Evolutionary conservation across 2,888 invertebrate genomes (phyloP).

Genomic region (Pyrochroa serraticornis): DNA sequence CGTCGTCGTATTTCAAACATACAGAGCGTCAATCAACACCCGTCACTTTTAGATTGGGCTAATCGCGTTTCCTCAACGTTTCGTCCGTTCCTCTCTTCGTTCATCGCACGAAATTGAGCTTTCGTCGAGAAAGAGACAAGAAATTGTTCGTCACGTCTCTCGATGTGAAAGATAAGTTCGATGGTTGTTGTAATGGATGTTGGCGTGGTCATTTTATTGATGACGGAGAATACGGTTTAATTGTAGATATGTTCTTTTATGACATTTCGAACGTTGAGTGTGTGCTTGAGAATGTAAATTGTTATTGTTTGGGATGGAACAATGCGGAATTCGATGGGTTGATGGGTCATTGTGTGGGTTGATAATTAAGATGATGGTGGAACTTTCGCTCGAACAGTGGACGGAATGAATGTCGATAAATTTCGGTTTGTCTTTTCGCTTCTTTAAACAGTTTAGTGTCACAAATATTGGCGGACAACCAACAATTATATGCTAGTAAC

Average conservation of each 20-base stretch:
- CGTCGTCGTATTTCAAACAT: constrained; percentile 35
- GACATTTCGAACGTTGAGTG: constrained; percentile 9
- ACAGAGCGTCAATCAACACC: constrained; percentile 29
- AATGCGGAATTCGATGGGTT: no score
- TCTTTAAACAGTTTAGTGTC: no score
- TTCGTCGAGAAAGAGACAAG: constrained; percentile 10
- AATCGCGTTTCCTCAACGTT: constrained; percentile 10
- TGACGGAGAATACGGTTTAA: constrained; percentile 14
- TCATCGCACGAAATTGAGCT: neutral
- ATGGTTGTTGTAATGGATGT: neutral
- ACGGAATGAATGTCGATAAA: no score
- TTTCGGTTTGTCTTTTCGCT: no score
- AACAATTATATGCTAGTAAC: no score
- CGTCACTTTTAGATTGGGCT: constrained; percentile 26
- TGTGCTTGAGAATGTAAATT: constrained; percentile 23
- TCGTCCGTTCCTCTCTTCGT: constrained; percentile 6
- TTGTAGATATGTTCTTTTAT: constrained; percentile 12
- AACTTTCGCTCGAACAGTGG: no score
- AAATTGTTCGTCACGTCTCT: neutral
- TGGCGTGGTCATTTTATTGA: constrained; percentile 13
- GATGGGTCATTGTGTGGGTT: no score
- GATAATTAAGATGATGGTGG: no score
- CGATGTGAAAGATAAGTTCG: no score
- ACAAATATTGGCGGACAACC: no score
- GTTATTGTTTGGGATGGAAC: constrained; percentile 1